Evolutionary conservation across 2,888 invertebrate genomes (phyloP).

Genomic region (Digitonthophagus gazella): DNA sequence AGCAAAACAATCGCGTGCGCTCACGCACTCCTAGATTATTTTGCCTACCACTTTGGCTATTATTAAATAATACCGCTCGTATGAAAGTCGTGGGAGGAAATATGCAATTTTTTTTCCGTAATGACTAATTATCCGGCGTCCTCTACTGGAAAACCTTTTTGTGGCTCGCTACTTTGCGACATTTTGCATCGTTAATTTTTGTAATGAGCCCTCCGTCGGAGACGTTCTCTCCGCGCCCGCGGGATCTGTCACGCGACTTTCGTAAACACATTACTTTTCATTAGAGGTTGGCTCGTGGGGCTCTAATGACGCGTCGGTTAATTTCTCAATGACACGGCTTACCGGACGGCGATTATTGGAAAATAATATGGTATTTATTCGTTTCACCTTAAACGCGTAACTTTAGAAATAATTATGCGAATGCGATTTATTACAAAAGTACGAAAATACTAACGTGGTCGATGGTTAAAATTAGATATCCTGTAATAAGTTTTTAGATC

Average conservation of each 20-base stretch:
- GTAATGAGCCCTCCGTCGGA: slow-evolving; percentile 26
- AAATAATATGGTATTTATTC: not conserved
- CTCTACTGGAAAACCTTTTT: slow-evolving; percentile 25
- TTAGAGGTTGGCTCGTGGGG: not conserved
- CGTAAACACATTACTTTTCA: not conserved
- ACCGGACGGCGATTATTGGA: not conserved
- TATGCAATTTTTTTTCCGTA: slow-evolving; percentile 39
- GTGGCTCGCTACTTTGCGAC: slow-evolving; percentile 12
- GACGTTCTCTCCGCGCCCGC: not conserved
- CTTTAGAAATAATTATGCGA: no score
- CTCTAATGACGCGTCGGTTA: not conserved
- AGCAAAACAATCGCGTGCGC: slow-evolving; percentile 12
- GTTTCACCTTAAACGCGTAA: not conserved
- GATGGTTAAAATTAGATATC: no score
- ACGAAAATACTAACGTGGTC: no score
- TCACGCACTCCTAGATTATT: slow-evolving; percentile 35
- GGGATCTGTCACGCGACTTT: not conserved
- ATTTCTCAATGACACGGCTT: not conserved
- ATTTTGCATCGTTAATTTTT: slow-evolving; percentile 32
- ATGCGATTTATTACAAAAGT: no score
- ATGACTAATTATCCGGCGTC: slow-evolving; percentile 27
- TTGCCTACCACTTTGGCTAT: slow-evolving; percentile 35
- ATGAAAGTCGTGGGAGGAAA: slow-evolving; percentile 36
- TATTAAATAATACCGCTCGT: slow-evolving; percentile 37
- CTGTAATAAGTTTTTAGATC: no score